A percentile compares a stretch with the other conserved stretches of the same genome.
Conservation (phyloP, 2,113 vertebrate genomes). For the Mustelus asterias region DNA sequence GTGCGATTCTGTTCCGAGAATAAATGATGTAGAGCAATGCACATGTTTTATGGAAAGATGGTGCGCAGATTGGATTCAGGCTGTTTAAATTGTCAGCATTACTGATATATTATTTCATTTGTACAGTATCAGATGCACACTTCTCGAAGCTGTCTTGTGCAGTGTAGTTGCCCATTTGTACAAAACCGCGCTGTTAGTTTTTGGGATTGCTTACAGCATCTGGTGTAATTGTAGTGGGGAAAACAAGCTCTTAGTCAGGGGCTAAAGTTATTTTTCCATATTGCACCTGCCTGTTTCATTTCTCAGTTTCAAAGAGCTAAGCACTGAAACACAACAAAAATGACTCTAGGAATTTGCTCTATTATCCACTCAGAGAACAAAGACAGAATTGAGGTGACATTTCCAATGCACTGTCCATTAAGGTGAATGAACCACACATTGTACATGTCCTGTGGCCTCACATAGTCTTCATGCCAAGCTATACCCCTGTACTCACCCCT, state of each 20-base stretch:
- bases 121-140: background rate
- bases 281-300: background rate
- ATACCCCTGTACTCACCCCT: too few relatives aligned
- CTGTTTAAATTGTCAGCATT: constrained; percentile 21
- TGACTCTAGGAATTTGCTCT: background rate
- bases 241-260: background rate
- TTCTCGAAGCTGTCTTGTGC: background rate
- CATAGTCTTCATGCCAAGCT: too few relatives aligned
- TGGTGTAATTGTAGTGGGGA: background rate
- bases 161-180: background rate
- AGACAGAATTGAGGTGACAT: background rate
- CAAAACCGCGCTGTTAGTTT: background rate
- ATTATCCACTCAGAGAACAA: background rate
- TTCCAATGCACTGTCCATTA: background rate
- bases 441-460: too few relatives aligned
- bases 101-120: constrained; percentile 15
- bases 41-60: constrained; percentile 26
- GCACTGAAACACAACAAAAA: background rate
- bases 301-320: too few relatives aligned
- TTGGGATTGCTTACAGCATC: too few relatives aligned
- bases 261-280: background rate
- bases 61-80: background rate
- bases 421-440: background rate
- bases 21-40: background rate
- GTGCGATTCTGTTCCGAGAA: background rate